These are phyloP conservation scores for Romanogobio albipinnatus DNA, from an alignment of 2,113 vertebrate genomes.

Conservation along the genomic window DNA sequence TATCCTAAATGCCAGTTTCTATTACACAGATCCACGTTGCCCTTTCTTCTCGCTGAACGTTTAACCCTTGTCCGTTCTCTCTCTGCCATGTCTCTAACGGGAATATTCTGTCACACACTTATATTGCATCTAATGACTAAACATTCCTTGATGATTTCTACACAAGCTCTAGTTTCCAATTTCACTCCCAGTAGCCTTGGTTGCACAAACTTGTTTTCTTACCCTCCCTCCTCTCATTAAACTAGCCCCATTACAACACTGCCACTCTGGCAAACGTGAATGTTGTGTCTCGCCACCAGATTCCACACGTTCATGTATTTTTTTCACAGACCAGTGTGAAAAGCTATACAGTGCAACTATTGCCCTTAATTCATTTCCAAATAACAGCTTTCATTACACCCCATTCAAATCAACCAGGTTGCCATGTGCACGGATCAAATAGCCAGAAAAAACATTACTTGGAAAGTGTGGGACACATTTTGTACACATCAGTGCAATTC, in stretches of 20 bases:
- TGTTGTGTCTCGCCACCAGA: constrained; percentile 4
- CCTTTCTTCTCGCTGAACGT: not conserved
- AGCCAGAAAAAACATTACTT: not conserved
- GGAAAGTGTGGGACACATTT: constrained; percentile 21
- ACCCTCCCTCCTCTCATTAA: not conserved
- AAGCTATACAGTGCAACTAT: constrained; percentile 3
- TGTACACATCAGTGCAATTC: constrained; percentile 40
- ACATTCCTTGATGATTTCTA: constrained; percentile 12
- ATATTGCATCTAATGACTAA: not conserved
- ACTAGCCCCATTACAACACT: constrained; percentile 1
- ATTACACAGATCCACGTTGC: not conserved
- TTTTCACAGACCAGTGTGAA: constrained; percentile 1
- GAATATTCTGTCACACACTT: not conserved
- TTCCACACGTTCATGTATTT: constrained; percentile 16
- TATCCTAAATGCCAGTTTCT: not conserved
- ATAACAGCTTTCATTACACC: not conserved
- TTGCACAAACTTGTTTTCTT: constrained; percentile 6
- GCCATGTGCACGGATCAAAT: constrained; percentile 2
- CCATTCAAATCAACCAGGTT: constrained; percentile 1
- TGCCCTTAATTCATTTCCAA: not conserved
- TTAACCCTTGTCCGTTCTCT: not conserved
- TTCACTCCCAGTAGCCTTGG: constrained; percentile 1
- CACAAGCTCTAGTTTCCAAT: constrained; percentile 13
- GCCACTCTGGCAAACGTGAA: constrained; percentile 9
- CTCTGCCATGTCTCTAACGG: not conserved